Evolutionary conservation across 2,888 invertebrate genomes (phyloP), one percentile per base, ranked within the genome.

Genomic region (Mesorhabditis spiculigera): DNA sequence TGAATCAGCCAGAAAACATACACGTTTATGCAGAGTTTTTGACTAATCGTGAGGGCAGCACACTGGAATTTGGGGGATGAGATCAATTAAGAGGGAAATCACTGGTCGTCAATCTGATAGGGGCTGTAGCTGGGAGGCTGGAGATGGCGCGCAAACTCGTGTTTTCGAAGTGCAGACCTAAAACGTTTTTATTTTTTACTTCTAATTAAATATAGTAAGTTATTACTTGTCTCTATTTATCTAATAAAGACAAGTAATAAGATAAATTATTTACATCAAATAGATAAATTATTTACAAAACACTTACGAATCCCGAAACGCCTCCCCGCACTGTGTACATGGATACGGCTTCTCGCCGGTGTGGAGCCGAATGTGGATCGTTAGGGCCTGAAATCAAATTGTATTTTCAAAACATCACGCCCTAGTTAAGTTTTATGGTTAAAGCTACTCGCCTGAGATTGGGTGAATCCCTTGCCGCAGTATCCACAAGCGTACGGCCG

Each of bases 401-500:
- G 43, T 10, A 45, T 1, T 13, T 28, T n/a, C 4, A 5, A 16
- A 41, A 13, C 41, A 10, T n/a, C 58, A 65, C 3, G 28, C 28
- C 3, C 28, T 28, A 28, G 28, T 28, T 28, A 28, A 28, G 28
- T 28, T 28, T 28, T 28, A 28, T 28, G 28, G 28, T 28, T 28
- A 28, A 28, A 28, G 28, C 28, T 28, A 28, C 45, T 5, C 13
- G 45, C 72, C 67, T 78, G 76, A 28, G 79, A 79, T 70, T 81
- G 81, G 5, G 78, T 75, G 69, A 81, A 81, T n/a, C 73, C 68
- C 64, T 72, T 73, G 3, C 73, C 69, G 68, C 81, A 81, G 68
- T 80, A 81, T 5, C 80, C 80, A 67, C 81, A 81, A 41, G 73
- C 61, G 65, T 78, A 81, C n/a, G 81, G 81, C 45, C 75, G 74